Base-by-base conservation (phyloP, 2,113 vertebrate genomes). In the Hystrix cristata region DNA sequence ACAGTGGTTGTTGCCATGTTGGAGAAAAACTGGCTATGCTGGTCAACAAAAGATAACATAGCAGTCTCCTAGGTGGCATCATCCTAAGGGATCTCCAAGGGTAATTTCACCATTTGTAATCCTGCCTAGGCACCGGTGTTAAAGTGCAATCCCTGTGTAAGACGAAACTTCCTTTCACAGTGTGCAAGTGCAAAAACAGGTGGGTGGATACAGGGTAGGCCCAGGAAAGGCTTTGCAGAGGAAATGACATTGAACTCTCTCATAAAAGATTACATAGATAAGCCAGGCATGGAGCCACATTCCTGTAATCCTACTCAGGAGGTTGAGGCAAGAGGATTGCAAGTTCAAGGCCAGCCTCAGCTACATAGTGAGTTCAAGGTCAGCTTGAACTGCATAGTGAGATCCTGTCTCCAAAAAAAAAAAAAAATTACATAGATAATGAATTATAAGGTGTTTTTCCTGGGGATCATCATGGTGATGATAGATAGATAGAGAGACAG, bases 201-300 rank as follows among this genome's bases (percentile, higher is more conserved):
- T 67, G 25, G 14, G 43, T 82, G n/a, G 76, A 81, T 78, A 71
- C 15, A 87, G 38, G 29, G 55, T 15, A 15, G 25, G 38, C 7
- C 27, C 34, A 87, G 57, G 27, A 96, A 87, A 82, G 81, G 38
- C 74, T 90, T 65, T 90, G 79, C 25, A 48, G n/a, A 93, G 86
- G 51, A 97, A 79, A 21, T 67, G n/a, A 82, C 18, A 57, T 2
- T 29, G 14, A 86, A 34, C 7, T 80, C 31, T 83, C 69, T 55
- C 18, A 43, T 43, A 65, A 81, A 51, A n/a, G 46, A 59, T 82
- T 57, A 90, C n/a, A 81, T 0, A 72, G 25, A 72, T 59, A 18
- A 15, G 57, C 57, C 15, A 18, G 57, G 57, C 12, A 59, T 59
- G 13, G 38, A 38, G 38, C 38, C 38, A 38, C 38, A 38, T 38